Conservation (phyloP, 2,888 invertebrate genomes). For the Apamea sordens region DNA sequence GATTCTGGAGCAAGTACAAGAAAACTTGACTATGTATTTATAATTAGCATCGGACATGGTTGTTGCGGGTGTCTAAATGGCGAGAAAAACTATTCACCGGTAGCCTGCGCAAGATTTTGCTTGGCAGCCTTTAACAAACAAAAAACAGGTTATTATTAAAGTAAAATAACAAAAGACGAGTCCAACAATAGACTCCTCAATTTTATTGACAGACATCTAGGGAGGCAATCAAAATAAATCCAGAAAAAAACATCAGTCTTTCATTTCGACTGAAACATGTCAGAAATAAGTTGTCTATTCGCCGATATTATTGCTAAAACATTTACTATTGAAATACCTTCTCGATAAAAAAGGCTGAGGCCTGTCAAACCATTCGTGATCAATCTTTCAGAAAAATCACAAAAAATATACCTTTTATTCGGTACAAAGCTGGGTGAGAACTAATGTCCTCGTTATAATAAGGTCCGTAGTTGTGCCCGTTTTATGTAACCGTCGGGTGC, state of each 20-base stretch:
- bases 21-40: too few relatives aligned
- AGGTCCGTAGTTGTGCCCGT: slow-evolving; percentile 28
- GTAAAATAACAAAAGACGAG: neutral
- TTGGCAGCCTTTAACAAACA: neutral
- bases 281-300: slow-evolving; percentile 20
- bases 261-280: slow-evolving; percentile 21
- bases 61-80: neutral
- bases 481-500: slow-evolving; percentile 32
- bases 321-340: slow-evolving; percentile 13
- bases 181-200: neutral
- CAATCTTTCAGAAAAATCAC: slow-evolving; percentile 40
- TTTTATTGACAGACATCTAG: neutral
- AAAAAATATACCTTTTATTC: slow-evolving; percentile 35
- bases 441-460: slow-evolving; percentile 51
- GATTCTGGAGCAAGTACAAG: neutral
- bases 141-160: neutral
- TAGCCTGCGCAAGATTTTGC: neutral
- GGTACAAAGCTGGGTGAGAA: slow-evolving; percentile 42
- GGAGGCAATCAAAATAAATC: slow-evolving; percentile 1
- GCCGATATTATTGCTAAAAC: slow-evolving; percentile 22
- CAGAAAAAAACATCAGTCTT: slow-evolving; percentile 8
- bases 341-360: slow-evolving; percentile 32
- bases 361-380: slow-evolving; percentile 48
- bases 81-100: neutral
- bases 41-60: neutral